These are phyloP conservation scores for Chymomyza costata DNA, from an alignment of 1,140 invertebrate species.

Conservation along the genomic window DNA sequence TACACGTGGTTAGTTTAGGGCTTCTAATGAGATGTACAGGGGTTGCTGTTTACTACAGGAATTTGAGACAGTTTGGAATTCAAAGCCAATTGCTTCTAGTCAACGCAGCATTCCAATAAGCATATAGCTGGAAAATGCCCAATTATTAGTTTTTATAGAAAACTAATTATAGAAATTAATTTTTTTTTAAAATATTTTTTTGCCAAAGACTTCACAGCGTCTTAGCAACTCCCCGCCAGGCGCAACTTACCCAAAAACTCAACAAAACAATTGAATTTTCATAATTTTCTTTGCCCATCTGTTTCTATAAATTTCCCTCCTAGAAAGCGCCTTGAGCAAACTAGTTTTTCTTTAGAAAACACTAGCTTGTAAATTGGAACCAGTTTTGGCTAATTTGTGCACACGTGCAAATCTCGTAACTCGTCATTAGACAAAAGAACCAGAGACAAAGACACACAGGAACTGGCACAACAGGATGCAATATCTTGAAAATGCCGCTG, in stretches of 20 bases:
- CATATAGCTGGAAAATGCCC: constrained; percentile 21
- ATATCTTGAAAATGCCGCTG: constrained; percentile 32
- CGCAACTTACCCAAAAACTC: constrained; percentile 17
- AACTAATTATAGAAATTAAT: constrained; percentile 31
- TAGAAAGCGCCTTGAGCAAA: constrained; percentile 52
- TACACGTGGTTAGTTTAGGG: constrained; percentile 14
- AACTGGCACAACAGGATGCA: too few relatives aligned
- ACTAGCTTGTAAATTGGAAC: constrained; percentile 26
- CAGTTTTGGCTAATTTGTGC: constrained; percentile 67
- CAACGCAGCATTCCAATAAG: constrained; percentile 29
- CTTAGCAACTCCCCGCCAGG: constrained; percentile 26
- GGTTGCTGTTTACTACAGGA: constrained; percentile 28
- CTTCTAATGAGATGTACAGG: constrained; percentile 27
- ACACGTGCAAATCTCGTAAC: constrained; percentile 59
- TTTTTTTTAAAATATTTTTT: constrained; percentile 45
- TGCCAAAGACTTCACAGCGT: constrained; percentile 32
- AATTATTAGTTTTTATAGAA: too few relatives aligned
- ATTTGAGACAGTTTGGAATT: constrained; percentile 25
- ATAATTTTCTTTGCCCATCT: constrained; percentile 51
- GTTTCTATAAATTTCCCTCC: constrained; percentile 34
- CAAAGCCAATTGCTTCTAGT: constrained; percentile 8
- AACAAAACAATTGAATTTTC: constrained; percentile 55
- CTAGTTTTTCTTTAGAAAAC: constrained; percentile 39
- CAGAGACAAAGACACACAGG: constrained; percentile 40
- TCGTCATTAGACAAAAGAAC: constrained; percentile 22